A percentile compares a stretch with the other conserved stretches of the same genome.
Conservation (phyloP, 2,113 vertebrate genomes). For the Centropus unirufus region DNA sequence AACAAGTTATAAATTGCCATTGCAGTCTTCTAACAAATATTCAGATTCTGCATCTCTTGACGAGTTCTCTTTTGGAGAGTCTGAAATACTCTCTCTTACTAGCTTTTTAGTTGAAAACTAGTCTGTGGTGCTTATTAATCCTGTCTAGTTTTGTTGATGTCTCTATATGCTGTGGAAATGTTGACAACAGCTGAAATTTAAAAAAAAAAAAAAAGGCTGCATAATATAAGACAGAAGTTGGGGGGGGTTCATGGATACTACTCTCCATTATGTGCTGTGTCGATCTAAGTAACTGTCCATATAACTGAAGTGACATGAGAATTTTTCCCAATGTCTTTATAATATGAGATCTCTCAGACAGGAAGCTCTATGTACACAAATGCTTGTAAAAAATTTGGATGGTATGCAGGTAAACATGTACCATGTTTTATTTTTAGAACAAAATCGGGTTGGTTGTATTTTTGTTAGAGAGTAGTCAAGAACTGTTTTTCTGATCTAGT, state of each 20-base stretch:
- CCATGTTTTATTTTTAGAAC: not conserved
- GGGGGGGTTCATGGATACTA: not conserved
- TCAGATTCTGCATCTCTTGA: not conserved
- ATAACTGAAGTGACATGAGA: not conserved
- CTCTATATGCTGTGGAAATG: not conserved
- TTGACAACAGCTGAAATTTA: not conserved
- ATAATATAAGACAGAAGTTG: not conserved
- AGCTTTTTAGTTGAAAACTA: not conserved
- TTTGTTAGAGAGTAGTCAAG: not conserved
- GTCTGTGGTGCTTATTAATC: not conserved
- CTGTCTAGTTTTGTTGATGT: not conserved
- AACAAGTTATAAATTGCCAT: not conserved
- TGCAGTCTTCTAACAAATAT: not conserved
- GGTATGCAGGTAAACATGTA: not conserved
- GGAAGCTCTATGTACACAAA: not conserved
- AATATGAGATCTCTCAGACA: not conserved
- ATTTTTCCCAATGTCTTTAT: not conserved
- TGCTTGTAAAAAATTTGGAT: not conserved
- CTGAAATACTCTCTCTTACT: not conserved
- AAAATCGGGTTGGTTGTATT: not conserved
- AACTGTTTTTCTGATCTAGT: not conserved
- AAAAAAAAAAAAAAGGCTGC: not conserved
- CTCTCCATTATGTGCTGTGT: not conserved
- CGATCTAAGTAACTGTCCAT: not conserved
- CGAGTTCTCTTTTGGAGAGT: not conserved